A percentile compares a stretch with the other conserved stretches of the same genome.
These are phyloP conservation scores for Gnathochromis pfefferi DNA, from an alignment of 2,113 vertebrate genomes.

Conservation along the genomic window DNA sequence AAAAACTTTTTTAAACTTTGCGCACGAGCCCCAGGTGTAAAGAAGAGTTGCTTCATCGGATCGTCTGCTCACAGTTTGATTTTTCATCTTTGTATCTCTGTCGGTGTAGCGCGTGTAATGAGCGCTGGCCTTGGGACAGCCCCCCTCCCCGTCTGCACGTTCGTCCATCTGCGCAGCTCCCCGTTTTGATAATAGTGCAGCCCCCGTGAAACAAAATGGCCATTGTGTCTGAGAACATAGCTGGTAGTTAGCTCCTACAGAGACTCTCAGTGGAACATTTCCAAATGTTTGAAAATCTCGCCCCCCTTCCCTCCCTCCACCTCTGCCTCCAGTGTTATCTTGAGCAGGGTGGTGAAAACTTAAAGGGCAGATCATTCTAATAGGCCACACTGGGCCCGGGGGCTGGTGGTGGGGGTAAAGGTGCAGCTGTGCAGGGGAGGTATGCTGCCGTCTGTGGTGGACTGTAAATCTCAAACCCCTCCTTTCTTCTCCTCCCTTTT, in stretches of 20 bases:
- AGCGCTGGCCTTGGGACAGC: not conserved
- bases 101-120: not conserved
- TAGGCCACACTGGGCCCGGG: slow-evolving; percentile 25
- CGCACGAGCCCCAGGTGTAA: not conserved
- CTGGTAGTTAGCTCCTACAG: slow-evolving; percentile 29
- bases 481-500: not conserved
- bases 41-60: not conserved
- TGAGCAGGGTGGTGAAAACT: slow-evolving; percentile 60
- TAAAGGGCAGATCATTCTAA: slow-evolving; percentile 63
- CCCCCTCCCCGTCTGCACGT: not conserved
- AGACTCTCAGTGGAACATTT: slow-evolving; percentile 41
- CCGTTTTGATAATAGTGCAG: slow-evolving; percentile 29
- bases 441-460: slow-evolving; percentile 26
- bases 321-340: slow-evolving; percentile 52
- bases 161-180: slow-evolving; percentile 39
- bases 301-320: not conserved
- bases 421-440: slow-evolving; percentile 61
- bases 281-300: slow-evolving; percentile 50
- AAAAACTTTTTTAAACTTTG: not conserved
- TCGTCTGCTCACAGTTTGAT: not conserved
- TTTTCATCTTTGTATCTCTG: not conserved
- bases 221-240: slow-evolving; percentile 54
- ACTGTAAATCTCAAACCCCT: slow-evolving; percentile 55
- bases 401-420: slow-evolving; percentile 27
- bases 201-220: slow-evolving; percentile 44